Base-by-base conservation (phyloP, 2,113 vertebrate genomes). In the Todiramphus chloris region DNA sequence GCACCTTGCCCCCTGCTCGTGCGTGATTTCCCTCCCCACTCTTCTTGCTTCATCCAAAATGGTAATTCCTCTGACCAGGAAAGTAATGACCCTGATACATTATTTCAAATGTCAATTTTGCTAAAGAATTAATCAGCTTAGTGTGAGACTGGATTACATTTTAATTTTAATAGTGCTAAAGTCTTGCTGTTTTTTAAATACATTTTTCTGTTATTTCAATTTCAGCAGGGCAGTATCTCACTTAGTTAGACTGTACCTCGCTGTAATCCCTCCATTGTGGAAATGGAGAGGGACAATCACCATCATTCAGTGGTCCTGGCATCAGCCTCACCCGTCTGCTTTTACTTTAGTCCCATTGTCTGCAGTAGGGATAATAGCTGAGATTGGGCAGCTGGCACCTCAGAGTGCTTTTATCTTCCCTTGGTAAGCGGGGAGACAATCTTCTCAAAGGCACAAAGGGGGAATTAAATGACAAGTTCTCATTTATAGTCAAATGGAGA, bases 111-210 rank as follows among this genome's bases (percentile, higher is more conserved):
- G 58, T 62, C 64, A 68, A 84, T 94, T 94, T 68, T 90, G 69
- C 64, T 72, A 78, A 76, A 86, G 60, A 72, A 87, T 91, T 97
- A 94, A 96, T 95, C 96, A 91, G 90, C 92, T 97, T 95, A 93
- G 60, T 37, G 19, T 73, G 83, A 90, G 86, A 41, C 35, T 25
- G 95, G 96, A 96, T 97, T 96, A 93, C 37, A 46, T 89, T 96
- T 96, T 91, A 89, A 94, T 97, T 94, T 96, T 72, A 95, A 87
- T 84, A 96, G 89, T 79, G 83, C 83, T 96, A 66, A 85, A 75
- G 31, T 93, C 83, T 93, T 44, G 13, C 33, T 87, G 73, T 0
- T 75, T 86, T 94, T 84, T 1, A 83, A 90, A 94, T 78, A 70
- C 16, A 10, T 81, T 81, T 75, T 90, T 18, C 69, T 81, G 43